Conservation (phyloP, 2,888 invertebrate genomes). For the Anorthoa munda region DNA sequence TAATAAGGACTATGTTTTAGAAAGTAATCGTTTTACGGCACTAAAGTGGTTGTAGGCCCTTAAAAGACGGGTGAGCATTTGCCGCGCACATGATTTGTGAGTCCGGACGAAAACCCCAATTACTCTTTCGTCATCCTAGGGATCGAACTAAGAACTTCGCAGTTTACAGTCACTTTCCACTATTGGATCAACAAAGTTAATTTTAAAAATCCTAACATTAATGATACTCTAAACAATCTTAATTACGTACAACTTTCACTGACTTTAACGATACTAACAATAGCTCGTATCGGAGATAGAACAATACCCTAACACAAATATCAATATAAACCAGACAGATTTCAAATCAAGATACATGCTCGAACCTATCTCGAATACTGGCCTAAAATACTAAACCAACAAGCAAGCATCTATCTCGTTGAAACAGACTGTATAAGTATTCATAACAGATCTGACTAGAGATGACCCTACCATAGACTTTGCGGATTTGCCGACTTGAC, state of each 20-base stretch:
- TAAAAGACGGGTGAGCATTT: no score
- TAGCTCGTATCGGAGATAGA: not conserved
- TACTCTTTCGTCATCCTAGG: no score
- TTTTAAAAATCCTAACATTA: not conserved
- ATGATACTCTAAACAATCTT: not conserved
- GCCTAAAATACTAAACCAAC: slow-evolving; percentile 1
- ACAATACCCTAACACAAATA: not conserved
- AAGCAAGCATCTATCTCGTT: slow-evolving; percentile 13
- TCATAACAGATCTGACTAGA: not conserved
- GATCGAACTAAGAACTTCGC: no score
- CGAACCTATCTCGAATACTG: slow-evolving; percentile 1
- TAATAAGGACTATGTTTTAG: no score
- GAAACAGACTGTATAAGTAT: slow-evolving; percentile 10
- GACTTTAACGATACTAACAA: not conserved
- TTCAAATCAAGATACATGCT: slow-evolving; percentile 12
- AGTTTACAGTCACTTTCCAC: no score
- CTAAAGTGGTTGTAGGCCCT: no score
- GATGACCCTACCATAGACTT: not conserved
- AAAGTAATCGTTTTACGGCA: no score
- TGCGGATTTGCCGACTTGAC: not conserved
- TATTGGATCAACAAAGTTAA: not conserved
- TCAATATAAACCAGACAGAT: slow-evolving; percentile 12
- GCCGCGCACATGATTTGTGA: no score
- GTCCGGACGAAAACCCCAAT: no score
- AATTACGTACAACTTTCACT: no score